Percentiles rank a stretch among this genome's conserved stretches.
phyloP scores from a whole-genome alignment of 2,888 invertebrate species.

The Fissipunctia ypsillon region DNA sequence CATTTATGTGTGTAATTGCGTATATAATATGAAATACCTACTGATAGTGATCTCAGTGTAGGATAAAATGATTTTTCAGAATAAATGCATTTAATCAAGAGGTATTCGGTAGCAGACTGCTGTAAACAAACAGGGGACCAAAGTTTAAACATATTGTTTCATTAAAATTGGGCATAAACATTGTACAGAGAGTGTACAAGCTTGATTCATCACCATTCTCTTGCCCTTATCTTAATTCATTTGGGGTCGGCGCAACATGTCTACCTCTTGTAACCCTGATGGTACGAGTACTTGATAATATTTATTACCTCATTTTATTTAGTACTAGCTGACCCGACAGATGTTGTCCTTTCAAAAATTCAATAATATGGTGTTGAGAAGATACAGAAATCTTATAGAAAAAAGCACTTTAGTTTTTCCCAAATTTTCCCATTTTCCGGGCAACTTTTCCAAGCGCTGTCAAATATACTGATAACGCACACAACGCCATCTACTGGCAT shows the following conservation, averaged over 20 bases:
- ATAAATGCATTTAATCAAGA: neutral
- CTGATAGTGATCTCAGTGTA: neutral
- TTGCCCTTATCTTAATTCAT: no score
- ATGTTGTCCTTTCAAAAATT: no score
- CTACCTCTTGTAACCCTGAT: neutral
- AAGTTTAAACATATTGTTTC: neutral
- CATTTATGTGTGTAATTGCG: constrained; percentile 1
- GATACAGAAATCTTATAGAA: no score
- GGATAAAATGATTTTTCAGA: neutral
- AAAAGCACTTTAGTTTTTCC: no score
- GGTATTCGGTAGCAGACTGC: neutral
- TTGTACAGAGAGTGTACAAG: neutral
- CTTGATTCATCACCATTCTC: no score
- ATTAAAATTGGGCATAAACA: neutral
- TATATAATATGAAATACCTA: neutral
- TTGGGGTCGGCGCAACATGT: no score
- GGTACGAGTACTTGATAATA: neutral
- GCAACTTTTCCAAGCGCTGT: no score
- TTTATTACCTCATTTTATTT: neutral
- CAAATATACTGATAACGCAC: no score
- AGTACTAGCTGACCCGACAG: no score
- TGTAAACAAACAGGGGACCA: neutral
- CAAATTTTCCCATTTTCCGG: no score
- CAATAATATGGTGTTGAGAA: no score
- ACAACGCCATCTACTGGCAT: no score